Percentiles rank a stretch among this genome's conserved stretches.
phyloP scores from a whole-genome alignment of 1,140 invertebrate genomes.

The Cyclargus thomasi region DNA sequence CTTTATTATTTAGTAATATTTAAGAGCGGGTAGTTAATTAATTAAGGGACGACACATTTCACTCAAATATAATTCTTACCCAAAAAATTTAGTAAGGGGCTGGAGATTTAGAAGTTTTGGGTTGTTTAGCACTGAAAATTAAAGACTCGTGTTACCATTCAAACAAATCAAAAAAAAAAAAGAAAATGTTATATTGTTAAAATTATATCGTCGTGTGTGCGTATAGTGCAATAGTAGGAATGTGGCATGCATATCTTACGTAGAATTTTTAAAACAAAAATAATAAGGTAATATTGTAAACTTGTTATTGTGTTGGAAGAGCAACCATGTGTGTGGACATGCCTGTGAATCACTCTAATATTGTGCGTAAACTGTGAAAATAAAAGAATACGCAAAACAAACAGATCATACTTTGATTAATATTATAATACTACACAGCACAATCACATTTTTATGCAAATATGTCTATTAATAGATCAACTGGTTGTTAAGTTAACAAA shows the following conservation, averaged over 20 bases:
- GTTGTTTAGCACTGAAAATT: conserved; percentile 63
- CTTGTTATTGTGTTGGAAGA: not conserved
- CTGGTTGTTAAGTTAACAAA: no score
- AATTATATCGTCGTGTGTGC: conserved; percentile 8
- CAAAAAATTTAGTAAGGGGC: conserved; percentile 40
- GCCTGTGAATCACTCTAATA: no score
- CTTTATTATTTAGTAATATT: conserved; percentile 17
- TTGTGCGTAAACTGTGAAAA: no score
- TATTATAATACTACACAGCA: no score
- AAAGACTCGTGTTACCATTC: conserved; percentile 42
- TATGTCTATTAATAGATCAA: no score
- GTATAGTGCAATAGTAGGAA: conserved; percentile 7
- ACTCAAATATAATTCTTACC: conserved; percentile 56
- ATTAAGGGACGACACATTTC: conserved; percentile 42
- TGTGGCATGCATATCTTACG: conserved; percentile 4
- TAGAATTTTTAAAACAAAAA: not conserved
- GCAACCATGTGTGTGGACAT: no score
- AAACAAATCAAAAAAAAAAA: conserved; percentile 29
- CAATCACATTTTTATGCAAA: no score
- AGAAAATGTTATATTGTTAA: conserved; percentile 16
- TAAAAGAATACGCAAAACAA: no score
- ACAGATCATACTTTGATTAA: no score
- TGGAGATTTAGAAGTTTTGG: conserved; percentile 54
- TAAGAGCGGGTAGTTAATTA: conserved; percentile 35
- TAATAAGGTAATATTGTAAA: not conserved